phyloP scores from a whole-genome alignment of 1,140 invertebrate genomes.

The Megalopta genalis region DNA sequence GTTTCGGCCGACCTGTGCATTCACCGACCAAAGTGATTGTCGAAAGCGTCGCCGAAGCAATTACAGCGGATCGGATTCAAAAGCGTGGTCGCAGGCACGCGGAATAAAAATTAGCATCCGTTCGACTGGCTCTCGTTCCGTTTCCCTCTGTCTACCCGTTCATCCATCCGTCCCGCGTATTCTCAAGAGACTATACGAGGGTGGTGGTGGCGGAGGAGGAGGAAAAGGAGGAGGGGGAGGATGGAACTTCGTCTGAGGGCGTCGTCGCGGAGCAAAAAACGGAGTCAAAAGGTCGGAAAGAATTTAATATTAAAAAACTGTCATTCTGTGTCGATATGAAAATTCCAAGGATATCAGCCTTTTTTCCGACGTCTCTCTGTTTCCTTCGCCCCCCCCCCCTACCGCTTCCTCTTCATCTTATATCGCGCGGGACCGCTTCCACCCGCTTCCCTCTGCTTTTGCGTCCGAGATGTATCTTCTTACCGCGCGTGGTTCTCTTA shows the following conservation, averaged over 20 bases:
- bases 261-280: conserved; percentile 48
- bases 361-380: conserved; percentile 64
- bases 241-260: conserved; percentile 46
- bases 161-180: not conserved
- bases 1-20: no score
- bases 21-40: no score
- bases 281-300: conserved; percentile 70
- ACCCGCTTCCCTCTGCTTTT: not conserved
- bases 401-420: conserved; percentile 34
- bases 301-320: conserved; percentile 81
- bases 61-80: no score
- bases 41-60: no score
- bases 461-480: not conserved
- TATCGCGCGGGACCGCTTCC: conserved; percentile 31
- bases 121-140: conserved; percentile 4
- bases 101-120: conserved; percentile 58
- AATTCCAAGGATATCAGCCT: conserved; percentile 77
- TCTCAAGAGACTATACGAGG: no score
- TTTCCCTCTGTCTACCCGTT: conserved; percentile 18
- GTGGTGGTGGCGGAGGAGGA: no score
- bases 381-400: conserved; percentile 48
- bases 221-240: no score
- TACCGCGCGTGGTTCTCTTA: not conserved
- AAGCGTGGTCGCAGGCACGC: not conserved
- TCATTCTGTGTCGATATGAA: conserved; percentile 79